Conservation (phyloP, 2,113 vertebrate species). For the Diadophis punctatus region DNA sequence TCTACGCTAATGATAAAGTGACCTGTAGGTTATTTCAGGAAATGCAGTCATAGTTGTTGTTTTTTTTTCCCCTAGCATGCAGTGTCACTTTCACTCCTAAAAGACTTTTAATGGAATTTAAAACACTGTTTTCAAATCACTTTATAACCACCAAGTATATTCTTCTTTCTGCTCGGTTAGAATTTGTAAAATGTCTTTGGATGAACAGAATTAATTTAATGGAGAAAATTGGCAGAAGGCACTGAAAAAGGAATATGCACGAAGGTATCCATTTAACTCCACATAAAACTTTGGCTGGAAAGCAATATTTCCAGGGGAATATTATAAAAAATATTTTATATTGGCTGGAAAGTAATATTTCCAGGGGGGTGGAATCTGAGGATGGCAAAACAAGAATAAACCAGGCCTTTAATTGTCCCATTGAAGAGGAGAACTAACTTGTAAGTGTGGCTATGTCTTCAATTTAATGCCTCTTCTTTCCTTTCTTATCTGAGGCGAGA, state of each 20-base stretch:
- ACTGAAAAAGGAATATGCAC: not conserved
- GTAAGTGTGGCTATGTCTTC: not conserved
- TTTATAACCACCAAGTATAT: not conserved
- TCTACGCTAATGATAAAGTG: not conserved
- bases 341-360: not conserved
- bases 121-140: not conserved
- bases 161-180: not conserved
- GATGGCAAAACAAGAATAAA: not conserved
- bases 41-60: not conserved
- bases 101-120: not conserved
- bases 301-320: not conserved
- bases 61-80: not conserved
- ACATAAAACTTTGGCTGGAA: not conserved
- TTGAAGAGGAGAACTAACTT: not conserved
- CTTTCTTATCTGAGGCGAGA: not conserved
- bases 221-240: not conserved
- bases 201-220: not conserved
- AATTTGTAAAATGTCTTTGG: not conserved
- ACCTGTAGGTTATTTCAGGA: not conserved
- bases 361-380: not conserved
- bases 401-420: not conserved
- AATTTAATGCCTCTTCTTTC: not conserved
- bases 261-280: not conserved
- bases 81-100: not conserved
- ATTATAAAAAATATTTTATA: no score